Conservation (phyloP, 2,888 invertebrate genomes). For the Coleophora flavipennella region DNA sequence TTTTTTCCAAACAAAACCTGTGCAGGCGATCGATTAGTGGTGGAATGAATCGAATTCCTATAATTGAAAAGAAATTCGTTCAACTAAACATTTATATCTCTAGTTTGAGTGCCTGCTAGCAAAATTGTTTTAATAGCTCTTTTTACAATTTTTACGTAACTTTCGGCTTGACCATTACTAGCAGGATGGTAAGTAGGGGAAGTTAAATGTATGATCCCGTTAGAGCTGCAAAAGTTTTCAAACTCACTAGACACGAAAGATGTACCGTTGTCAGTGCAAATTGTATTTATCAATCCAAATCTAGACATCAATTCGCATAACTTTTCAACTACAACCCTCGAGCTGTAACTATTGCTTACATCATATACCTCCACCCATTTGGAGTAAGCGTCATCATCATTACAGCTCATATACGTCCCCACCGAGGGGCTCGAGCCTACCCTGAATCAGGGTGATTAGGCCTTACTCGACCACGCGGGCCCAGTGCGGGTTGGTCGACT, state of each 20-base stretch:
- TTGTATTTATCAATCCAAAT: conserved; percentile 1
- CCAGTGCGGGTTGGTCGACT: too few relatives aligned
- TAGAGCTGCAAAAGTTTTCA: conserved; percentile 9
- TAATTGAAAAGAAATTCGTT: conserved; percentile 1
- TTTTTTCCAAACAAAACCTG: background rate
- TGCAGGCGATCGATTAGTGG: conserved; percentile 1
- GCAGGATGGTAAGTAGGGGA: conserved; percentile 13
- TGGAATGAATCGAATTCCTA: conserved; percentile 1
- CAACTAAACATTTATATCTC: background rate
- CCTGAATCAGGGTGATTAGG: too few relatives aligned
- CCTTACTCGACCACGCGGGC: too few relatives aligned
- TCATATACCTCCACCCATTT: conserved; percentile 16
- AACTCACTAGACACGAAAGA: conserved; percentile 11
- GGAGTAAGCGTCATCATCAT: too few relatives aligned
- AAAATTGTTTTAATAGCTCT: conserved; percentile 13
- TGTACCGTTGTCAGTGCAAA: conserved; percentile 12
- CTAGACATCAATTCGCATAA: conserved; percentile 4
- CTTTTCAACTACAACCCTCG: conserved; percentile 8
- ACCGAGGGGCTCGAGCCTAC: too few relatives aligned
- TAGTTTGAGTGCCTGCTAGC: background rate
- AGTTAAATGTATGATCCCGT: conserved; percentile 12
- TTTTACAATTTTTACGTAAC: conserved; percentile 17
- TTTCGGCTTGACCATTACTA: conserved; percentile 16
- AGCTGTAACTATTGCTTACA: conserved; percentile 3
- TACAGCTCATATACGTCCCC: too few relatives aligned